Percentiles rank a stretch among this genome's conserved stretches.
phyloP scores from a whole-genome alignment of 2,888 invertebrate species.

The Acrocyrtus sp. region DNA sequence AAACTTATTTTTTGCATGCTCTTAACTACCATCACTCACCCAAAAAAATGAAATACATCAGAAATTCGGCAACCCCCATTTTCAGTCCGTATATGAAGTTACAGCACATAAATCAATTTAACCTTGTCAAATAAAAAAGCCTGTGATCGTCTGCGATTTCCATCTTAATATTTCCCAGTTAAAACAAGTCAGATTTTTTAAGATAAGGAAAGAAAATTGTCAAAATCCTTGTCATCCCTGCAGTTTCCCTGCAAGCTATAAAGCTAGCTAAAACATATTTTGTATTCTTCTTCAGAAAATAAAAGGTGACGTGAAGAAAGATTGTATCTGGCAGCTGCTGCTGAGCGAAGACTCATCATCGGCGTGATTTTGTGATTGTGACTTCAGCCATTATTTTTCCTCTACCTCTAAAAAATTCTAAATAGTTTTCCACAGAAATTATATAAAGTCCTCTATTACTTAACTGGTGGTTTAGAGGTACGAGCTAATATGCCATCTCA shows the following conservation, averaged over 20 bases:
- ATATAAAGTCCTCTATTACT: too few species aligned
- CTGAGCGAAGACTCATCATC: background rate
- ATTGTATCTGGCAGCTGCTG: conserved; percentile 28
- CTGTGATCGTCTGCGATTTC: conserved; percentile 8
- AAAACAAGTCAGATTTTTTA: conserved; percentile 38
- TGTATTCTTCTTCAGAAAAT: too few species aligned
- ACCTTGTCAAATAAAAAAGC: conserved; percentile 20
- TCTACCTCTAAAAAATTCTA: too few species aligned
- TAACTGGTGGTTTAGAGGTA: too few species aligned
- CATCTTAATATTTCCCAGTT: conserved; percentile 23
- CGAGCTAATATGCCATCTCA: background rate
- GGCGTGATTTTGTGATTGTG: background rate
- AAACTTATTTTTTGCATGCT: too few species aligned
- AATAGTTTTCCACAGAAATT: too few species aligned
- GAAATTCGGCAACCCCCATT: too few species aligned
- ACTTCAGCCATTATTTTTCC: too few species aligned
- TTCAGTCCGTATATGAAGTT: background rate
- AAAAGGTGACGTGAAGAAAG: conserved; percentile 30
- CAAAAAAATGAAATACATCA: too few species aligned
- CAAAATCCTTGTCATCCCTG: conserved; percentile 40
- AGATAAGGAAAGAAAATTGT: conserved; percentile 16
- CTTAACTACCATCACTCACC: too few species aligned
- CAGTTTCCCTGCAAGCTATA: background rate
- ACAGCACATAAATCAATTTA: conserved; percentile 38
- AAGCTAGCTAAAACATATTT: background rate